A percentile compares a stretch with the other conserved stretches of the same genome.
These are phyloP conservation scores for Euclidia mi DNA, from an alignment of 2,888 invertebrate species.

Conservation along the genomic window DNA sequence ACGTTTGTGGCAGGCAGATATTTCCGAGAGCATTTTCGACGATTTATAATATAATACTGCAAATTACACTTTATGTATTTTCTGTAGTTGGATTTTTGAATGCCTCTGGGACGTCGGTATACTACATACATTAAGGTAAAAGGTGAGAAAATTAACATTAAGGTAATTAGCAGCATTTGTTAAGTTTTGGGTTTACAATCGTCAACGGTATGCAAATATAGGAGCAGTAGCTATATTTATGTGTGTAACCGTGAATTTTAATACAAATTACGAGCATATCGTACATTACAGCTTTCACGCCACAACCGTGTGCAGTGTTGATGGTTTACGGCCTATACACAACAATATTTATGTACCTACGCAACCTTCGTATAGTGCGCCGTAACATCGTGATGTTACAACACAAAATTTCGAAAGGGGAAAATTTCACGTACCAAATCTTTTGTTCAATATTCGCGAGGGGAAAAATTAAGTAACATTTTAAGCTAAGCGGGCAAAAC, in stretches of 20 bases:
- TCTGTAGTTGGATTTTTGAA: too few relatives aligned
- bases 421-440: slow-evolving; percentile 33
- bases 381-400: slow-evolving; percentile 20
- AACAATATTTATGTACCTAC: slow-evolving; percentile 35
- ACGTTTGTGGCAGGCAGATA: slow-evolving; percentile 41
- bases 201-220: not conserved
- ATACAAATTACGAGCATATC: slow-evolving; percentile 27
- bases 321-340: slow-evolving; percentile 27
- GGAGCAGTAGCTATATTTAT: too few relatives aligned
- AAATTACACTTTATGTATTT: slow-evolving; percentile 1
- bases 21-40: slow-evolving; percentile 17
- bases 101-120: too few relatives aligned
- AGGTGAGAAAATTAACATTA: too few relatives aligned
- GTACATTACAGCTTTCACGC: slow-evolving; percentile 28
- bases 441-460: slow-evolving; percentile 37
- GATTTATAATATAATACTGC: slow-evolving; percentile 20
- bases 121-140: too few relatives aligned
- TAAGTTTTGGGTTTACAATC: too few relatives aligned
- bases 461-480: slow-evolving; percentile 31
- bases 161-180: too few relatives aligned
- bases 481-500: slow-evolving; percentile 21
- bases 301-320: slow-evolving; percentile 24
- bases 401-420: slow-evolving; percentile 20
- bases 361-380: slow-evolving; percentile 16
- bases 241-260: slow-evolving; percentile 14